Base-by-base conservation (phyloP, 2,888 invertebrate genomes). In the Parochlus steinenii region DNA sequence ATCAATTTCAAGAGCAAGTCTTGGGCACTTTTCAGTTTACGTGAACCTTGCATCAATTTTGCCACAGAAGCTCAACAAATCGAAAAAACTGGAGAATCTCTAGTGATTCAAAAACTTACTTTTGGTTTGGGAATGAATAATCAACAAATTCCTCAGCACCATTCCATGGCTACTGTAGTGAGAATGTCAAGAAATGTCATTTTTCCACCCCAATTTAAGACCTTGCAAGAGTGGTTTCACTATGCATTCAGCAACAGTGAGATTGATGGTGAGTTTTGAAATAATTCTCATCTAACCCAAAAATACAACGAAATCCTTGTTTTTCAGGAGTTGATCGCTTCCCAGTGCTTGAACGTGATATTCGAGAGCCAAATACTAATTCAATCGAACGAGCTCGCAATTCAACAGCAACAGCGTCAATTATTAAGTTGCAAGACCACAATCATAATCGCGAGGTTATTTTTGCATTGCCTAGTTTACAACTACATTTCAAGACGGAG, bases 1-100 rank as follows among this genome's bases (percentile, higher is more conserved):
- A 85, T 89, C 52, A 93, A 93, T 61, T 90, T 95, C 57, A 87
- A 90, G 55, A 75, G 89, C 37, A 92, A 92, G 60, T 86, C 85
- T 2, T 95, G 95, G 93, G 93, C 92, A 5, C 57, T 95, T 42
- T 95, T 95, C 57, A 89, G 87, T 46, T 64, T 95, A 43, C 80
- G 82, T 53, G 87, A 93, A 48, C 92, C 92, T 0, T 81, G 79
- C 50, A 87, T 92, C 44, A 83, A 81, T 49, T 92, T 92, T 58
- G 79, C 86, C 11, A 87, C 90, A 0, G 90, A 92, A 56, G 89
- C 92, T 1, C 87, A 90, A 55, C 85, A 90, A 54, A 69, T 79
- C 33, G 73, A 76, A 15, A 70, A 72, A 15, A 68, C 69, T 5
- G 67, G 68, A 41, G 74, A 79, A 67, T 47, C 82, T 33, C 76